Base-by-base conservation (phyloP, 2,797 vertebrate genomes). In the Chaenodraco wilsoni region DNA sequence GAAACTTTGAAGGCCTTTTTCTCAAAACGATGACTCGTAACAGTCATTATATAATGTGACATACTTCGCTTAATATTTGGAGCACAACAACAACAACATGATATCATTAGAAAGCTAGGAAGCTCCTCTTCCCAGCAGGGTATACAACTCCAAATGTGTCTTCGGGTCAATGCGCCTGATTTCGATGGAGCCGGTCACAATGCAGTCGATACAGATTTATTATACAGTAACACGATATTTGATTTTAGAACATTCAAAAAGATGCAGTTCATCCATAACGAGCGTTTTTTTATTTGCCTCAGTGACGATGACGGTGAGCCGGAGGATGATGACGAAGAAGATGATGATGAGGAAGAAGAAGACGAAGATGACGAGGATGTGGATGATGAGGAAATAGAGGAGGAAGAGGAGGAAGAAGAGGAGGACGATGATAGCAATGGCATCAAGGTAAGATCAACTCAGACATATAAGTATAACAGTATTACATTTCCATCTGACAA, bases 231-330 rank as follows among this genome's bases (percentile, higher is more conserved):
- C 5, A 37, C 7, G 7, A 6, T 8, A 37, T 37, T 37, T 8
- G 33, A 37, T 37, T 55, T 1, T 1, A 11, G 1, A 2, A 41
- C 5, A 4, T 16, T 27, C 5, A 17, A 43, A 44, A 21, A 19
- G 10, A 48, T 15, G 1, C 19, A 40, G n/a, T 16, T 41, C 23
- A 11, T 59, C n/a, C 12, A 11, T 55, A 23, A 61, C 8, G 14
- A 27, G 9, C 15, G 2, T 4, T 17, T 5, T 13, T 67, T 65
- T 14, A 65, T 72, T 12, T 23, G 58, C 31, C 57, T 60, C 86
- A 97, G 96, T 89, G 97, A 98, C 43, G 97, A 97, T 9, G 96
- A 97, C 67, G 95, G 93, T 1, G 95, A 96, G 0, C 91, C 84
- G 5, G 93, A 93, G 3, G 94, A 95, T 2, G 92, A 93, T 0